Percentiles rank a stretch among this genome's conserved stretches.
phyloP scores from a whole-genome alignment of 2,888 invertebrate species.

The Quadriops clusia region DNA sequence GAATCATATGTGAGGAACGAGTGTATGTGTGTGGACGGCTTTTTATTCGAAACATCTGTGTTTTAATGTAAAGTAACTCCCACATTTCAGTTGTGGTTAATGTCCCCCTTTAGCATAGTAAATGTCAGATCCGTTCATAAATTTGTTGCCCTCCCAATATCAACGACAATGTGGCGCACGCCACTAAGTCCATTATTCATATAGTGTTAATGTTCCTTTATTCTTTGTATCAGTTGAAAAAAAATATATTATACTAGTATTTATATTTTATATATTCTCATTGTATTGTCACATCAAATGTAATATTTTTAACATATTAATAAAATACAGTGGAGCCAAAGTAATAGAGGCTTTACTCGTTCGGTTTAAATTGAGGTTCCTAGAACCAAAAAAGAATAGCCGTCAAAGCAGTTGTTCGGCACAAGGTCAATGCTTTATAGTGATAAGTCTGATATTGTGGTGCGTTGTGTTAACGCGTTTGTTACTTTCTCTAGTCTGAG shows the following conservation, averaged over 20 bases:
- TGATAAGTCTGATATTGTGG: slow-evolving; percentile 24
- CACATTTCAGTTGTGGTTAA: slow-evolving; percentile 23
- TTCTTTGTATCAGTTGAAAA: slow-evolving; percentile 10
- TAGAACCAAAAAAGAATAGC: slow-evolving; percentile 14
- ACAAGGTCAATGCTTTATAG: slow-evolving; percentile 20
- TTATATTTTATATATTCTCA: too few relatives aligned
- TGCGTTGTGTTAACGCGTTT: slow-evolving; percentile 25
- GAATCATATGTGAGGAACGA: slow-evolving; percentile 13
- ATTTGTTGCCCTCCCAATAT: slow-evolving; percentile 29
- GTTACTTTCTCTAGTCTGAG: slow-evolving; percentile 33
- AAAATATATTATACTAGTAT: too few relatives aligned
- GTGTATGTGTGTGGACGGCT: slow-evolving; percentile 20
- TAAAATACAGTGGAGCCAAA: too few relatives aligned
- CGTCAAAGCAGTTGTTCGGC: slow-evolving; percentile 17
- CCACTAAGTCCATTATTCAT: slow-evolving; percentile 19
- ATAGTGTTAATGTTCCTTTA: slow-evolving; percentile 10
- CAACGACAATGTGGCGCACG: slow-evolving; percentile 25
- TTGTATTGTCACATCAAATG: too few relatives aligned
- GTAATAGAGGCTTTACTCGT: slow-evolving; percentile 13
- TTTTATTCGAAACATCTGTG: slow-evolving; percentile 20
- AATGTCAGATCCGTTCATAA: slow-evolving; percentile 32
- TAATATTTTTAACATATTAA: too few relatives aligned
- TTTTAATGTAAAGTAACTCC: slow-evolving; percentile 24
- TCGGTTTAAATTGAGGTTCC: slow-evolving; percentile 11
- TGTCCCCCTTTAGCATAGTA: slow-evolving; percentile 29